Base-by-base conservation (phyloP, 2,888 invertebrate genomes). In the Macrostomum cliftonense region DNA sequence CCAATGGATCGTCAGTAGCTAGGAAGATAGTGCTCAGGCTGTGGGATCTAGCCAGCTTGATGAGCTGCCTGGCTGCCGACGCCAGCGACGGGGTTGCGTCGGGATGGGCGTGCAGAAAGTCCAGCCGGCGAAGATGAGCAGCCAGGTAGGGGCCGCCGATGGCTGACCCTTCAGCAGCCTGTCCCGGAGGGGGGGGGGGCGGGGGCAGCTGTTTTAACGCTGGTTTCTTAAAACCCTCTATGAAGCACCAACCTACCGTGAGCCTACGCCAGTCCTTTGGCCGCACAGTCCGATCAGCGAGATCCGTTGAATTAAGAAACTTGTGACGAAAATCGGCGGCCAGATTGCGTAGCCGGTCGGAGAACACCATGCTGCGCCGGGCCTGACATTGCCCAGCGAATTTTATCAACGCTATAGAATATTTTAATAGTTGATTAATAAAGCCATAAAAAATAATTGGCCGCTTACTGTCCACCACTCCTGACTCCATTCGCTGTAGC, bases 281-380 rank as follows among this genome's bases (percentile, higher is more conserved):
- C 16, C 77, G 63, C 48, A 73, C 62, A 2, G 79, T 79, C 21
- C 71, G 70, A 65, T 82, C 82, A 1, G 53, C 52, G 37, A 72
- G 65, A 61, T 76, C 77, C 13, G 70, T 73, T 1, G 83, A 82
- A 61, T 78, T 74, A 13, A 84, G 73, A 58, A 74, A 70, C 16
- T 64, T 60, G 45, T 61, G 59, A 42, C 83, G 73, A 64, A 80
- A 93, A 12, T 77, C 65, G 47, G 76, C 74, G 0, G 85, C 89
- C 37, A 79, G 75, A 43, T 74, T 56, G 12, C 76, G 65, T 0
- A 97, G 74, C 14, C 77, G 67, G 45, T 73, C 72, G 51, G 81
- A 80, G 66, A 91, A 95, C 57, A 83, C 76, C 86, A 95, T 87
- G 61, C 93, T 93, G 57, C 86, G 77, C 52, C 75, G 58, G 12